Conservation (phyloP, 2,113 vertebrate genomes). For the Elgaria multicarinata region DNA sequence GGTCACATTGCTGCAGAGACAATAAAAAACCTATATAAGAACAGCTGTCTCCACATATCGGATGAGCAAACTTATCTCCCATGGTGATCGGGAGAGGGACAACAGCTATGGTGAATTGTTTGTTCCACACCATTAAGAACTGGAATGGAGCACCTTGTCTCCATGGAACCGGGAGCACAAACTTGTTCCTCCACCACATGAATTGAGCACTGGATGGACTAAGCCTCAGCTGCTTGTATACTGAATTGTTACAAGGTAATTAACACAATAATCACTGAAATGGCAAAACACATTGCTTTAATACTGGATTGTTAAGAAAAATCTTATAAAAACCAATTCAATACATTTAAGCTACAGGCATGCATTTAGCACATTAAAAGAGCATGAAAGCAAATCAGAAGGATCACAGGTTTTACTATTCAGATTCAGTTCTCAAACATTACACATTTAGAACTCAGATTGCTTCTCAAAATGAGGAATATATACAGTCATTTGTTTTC, state of each 20-base stretch:
- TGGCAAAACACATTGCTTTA: conserved; percentile 34
- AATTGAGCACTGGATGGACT: background rate
- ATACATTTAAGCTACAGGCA: conserved; percentile 38
- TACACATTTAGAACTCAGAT: conserved; percentile 68
- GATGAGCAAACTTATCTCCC: background rate
- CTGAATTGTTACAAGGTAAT: background rate
- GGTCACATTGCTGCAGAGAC: too few relatives aligned
- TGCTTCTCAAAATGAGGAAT: conserved; percentile 50
- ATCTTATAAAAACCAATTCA: conserved; percentile 36
- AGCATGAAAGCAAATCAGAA: conserved; percentile 28
- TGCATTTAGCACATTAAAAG: conserved; percentile 46
- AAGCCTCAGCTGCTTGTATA: background rate
- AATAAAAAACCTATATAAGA: background rate
- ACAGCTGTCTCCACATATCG: background rate
- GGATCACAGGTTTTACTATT: conserved; percentile 22
- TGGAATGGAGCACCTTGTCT: background rate
- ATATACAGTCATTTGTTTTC: conserved; percentile 74
- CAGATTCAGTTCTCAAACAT: conserved; percentile 62
- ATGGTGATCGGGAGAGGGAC: too few relatives aligned
- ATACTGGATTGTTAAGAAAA: conserved; percentile 43
- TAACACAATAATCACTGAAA: conserved; percentile 1
- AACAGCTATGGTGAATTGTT: background rate
- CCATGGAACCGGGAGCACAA: background rate
- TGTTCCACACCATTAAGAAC: background rate
- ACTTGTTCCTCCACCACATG: background rate